phyloP scores from a whole-genome alignment of 1,140 invertebrate species.

The Formica selysi region DNA sequence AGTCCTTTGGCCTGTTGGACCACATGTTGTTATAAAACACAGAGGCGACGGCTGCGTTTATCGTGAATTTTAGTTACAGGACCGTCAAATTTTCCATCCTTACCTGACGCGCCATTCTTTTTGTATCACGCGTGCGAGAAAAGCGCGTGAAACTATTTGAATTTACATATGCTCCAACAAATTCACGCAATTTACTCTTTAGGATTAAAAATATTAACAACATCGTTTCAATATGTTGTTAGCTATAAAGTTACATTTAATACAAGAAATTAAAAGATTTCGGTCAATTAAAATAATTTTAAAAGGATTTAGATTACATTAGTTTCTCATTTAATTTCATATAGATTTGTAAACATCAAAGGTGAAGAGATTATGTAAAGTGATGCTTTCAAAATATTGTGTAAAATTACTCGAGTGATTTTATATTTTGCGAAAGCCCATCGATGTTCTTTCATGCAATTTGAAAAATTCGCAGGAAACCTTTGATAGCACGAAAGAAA shows the following conservation, averaged over 20 bases:
- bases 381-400: neutral
- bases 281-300: neutral
- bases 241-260: neutral
- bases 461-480: slow-evolving; percentile 43
- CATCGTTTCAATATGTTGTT: neutral
- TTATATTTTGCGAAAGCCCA: neutral
- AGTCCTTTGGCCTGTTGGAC: slow-evolving; percentile 75
- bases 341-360: neutral
- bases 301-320: neutral
- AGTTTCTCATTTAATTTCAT: slow-evolving; percentile 5
- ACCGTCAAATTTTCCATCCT: slow-evolving; percentile 22
- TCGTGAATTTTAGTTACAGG: slow-evolving; percentile 70
- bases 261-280: neutral
- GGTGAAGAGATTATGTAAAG: neutral
- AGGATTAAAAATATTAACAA: slow-evolving; percentile 9
- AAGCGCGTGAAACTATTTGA: slow-evolving; percentile 20
- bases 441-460: slow-evolving; percentile 18
- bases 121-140: neutral
- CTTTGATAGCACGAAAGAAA: slow-evolving; percentile 13
- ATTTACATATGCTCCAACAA: slow-evolving; percentile 18
- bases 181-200: neutral
- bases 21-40: slow-evolving; percentile 79
- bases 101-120: too few relatives aligned
- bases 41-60: slow-evolving; percentile 75
- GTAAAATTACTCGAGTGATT: neutral